These are phyloP conservation scores for Peucedramus taeniatus DNA, from an alignment of 2,113 vertebrate species.

Conservation along the genomic window DNA sequence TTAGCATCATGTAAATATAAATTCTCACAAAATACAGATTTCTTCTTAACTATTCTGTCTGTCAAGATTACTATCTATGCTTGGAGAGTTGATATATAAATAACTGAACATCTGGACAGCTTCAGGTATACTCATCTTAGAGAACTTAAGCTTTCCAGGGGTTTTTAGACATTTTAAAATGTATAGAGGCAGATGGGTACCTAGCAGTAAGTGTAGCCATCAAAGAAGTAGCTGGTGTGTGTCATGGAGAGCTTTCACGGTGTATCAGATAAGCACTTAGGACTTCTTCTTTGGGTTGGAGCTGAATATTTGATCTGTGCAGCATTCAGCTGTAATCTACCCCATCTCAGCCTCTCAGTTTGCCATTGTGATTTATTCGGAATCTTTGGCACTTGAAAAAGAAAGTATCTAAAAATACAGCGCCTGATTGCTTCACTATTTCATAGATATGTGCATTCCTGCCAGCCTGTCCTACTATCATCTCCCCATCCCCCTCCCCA, in stretches of 20 bases:
- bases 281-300: not conserved
- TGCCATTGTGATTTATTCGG: slow-evolving; percentile 29
- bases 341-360: slow-evolving; percentile 19
- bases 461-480: not conserved
- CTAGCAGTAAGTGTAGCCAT: not conserved
- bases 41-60: not conserved
- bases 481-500: not conserved
- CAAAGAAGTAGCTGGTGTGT: not conserved
- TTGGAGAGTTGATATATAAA: not conserved
- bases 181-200: not conserved
- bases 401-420: slow-evolving; percentile 48
- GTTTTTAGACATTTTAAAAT: not conserved
- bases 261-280: not conserved
- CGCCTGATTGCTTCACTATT: not conserved
- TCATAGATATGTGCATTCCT: not conserved
- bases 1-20: not conserved
- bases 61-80: not conserved
- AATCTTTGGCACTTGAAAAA: slow-evolving; percentile 35
- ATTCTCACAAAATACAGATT: not conserved
- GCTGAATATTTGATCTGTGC: slow-evolving; percentile 16
- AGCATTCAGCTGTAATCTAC: slow-evolving; percentile 11
- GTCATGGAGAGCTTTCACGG: slow-evolving; percentile 14
- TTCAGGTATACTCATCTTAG: not conserved
- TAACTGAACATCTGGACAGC: not conserved
- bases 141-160: not conserved